Base-by-base conservation (phyloP, 1,140 invertebrate species). In the Bombus polaris region DNA sequence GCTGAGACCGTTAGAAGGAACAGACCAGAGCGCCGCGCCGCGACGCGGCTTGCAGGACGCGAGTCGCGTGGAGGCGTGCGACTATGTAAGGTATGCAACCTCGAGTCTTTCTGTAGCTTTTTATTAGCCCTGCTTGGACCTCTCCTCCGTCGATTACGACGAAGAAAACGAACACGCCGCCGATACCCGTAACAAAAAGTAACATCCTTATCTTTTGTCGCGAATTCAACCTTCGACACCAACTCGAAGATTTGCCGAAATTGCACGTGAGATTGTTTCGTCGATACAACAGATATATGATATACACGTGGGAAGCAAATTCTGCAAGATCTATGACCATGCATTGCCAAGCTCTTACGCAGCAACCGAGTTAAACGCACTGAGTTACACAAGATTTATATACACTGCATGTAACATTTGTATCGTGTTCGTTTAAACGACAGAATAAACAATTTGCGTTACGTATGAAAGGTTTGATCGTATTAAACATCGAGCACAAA, bases 11-110 rank as follows among this genome's bases (percentile, higher is more conserved):
- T 90, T 86, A 90, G 84, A 75, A 89, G 80, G 72, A 89, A 80
- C 82, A 78, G 79, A 89, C 72, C 75, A 79, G 81, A 90, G 70
- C 77, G n/a, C 15, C 62, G 73, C 85, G 37, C 25, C 71, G 78
- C 84, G 83, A 85, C n/a, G 25, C 25, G 72, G 35, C 42, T 62
- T 39, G 76, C 76, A 79, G 42, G 78, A 86, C 88, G 91, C 81
- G 88, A 91, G 93, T 94, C 92, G 91, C 92, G 93, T 93, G 91
- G 91, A 92, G 92, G 91, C 92, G 92, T 94, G 92, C 87, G 92
- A 93, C 92, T 93, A 93, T 93, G 91, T 88, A 88, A 89, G 93
- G 93, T 91, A 93, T 93, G 91, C 92, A 90, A 82, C 85, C 87
- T 62, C 75, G 71, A 75, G 76, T 85, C 83, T 91, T 94, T 92